A percentile compares a stretch with the other conserved stretches of the same genome.
These are phyloP conservation scores for Coryphaenoides rupestris DNA, from an alignment of 2,113 vertebrate genomes.

Conservation along the genomic window DNA sequence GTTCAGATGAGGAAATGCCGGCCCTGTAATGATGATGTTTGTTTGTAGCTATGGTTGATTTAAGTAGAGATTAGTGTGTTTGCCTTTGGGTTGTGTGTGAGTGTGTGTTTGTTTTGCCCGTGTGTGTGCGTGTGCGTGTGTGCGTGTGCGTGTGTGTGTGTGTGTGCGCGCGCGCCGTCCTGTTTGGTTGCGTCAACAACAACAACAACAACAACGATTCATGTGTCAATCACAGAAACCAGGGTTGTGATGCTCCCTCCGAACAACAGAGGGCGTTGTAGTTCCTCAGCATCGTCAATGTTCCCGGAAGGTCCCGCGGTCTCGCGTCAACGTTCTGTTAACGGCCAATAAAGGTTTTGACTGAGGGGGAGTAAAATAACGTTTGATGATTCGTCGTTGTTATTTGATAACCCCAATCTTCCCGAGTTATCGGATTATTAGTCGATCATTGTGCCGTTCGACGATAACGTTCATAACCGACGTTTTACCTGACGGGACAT, in stretches of 20 bases:
- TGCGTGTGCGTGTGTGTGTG: conserved; percentile 46
- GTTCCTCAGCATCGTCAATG: conserved; percentile 43
- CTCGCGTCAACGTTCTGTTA: conserved; percentile 38
- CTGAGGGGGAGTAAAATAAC: neutral
- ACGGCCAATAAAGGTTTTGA: conserved; percentile 12
- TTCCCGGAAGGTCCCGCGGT: conserved; percentile 37
- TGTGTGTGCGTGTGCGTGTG: conserved; percentile 50
- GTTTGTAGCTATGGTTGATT: too few relatives aligned
- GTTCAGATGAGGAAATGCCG: conserved; percentile 20
- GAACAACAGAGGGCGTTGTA: conserved; percentile 56
- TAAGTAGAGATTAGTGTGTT: neutral
- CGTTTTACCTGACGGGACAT: neutral
- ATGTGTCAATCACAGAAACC: conserved; percentile 29
- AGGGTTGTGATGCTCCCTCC: conserved; percentile 46
- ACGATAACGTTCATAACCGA: neutral
- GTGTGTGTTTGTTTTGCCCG: too few relatives aligned
- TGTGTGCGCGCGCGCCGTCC: conserved; percentile 57
- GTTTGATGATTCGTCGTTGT: neutral
- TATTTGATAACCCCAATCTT: neutral
- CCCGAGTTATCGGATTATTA: neutral
- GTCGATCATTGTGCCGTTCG: neutral
- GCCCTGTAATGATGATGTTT: too few relatives aligned
- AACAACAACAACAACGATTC: too few relatives aligned
- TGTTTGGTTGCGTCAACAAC: conserved; percentile 69
- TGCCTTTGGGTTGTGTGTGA: too few relatives aligned